phyloP scores from a whole-genome alignment of 1,140 invertebrate species.

The Cyrtorhinus lividipennis region DNA sequence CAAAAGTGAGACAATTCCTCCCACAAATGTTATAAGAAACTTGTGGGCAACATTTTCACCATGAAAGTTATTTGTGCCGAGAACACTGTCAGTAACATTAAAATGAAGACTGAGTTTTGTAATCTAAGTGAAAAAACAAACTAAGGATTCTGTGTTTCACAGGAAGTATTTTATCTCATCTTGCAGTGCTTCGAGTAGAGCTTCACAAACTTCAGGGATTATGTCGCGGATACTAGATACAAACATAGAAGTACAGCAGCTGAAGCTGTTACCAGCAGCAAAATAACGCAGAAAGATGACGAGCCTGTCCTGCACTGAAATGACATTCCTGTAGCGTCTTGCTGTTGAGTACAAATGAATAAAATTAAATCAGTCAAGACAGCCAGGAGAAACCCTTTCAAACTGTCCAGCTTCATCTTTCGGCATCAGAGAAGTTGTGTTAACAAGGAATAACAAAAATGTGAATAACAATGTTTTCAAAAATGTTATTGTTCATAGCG shows the following conservation, averaged over 20 bases:
- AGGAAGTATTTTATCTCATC: not conserved
- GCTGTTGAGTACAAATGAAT: not conserved
- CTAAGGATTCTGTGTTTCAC: no score
- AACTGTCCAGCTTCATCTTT: not conserved
- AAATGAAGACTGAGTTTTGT: no score
- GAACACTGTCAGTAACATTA: no score
- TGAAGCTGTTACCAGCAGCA: not conserved
- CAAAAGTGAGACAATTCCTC: no score
- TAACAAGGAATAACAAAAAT: no score
- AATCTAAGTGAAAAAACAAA: no score
- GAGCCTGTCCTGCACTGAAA: not conserved
- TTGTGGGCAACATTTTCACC: no score
- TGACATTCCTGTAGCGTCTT: not conserved
- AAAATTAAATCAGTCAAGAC: not conserved
- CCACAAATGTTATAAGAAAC: no score
- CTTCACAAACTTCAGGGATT: not conserved
- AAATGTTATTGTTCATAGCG: no score
- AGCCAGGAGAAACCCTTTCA: not conserved
- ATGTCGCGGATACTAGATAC: not conserved
- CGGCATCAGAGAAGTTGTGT: no score
- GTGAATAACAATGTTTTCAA: no score
- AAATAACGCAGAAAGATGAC: not conserved
- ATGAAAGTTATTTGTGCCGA: no score
- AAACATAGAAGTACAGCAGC: not conserved
- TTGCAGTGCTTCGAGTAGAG: not conserved